Evolutionary conservation across 2,797 vertebrate species (phyloP).

Genomic region (Hoplostethus mediterraneus): DNA sequence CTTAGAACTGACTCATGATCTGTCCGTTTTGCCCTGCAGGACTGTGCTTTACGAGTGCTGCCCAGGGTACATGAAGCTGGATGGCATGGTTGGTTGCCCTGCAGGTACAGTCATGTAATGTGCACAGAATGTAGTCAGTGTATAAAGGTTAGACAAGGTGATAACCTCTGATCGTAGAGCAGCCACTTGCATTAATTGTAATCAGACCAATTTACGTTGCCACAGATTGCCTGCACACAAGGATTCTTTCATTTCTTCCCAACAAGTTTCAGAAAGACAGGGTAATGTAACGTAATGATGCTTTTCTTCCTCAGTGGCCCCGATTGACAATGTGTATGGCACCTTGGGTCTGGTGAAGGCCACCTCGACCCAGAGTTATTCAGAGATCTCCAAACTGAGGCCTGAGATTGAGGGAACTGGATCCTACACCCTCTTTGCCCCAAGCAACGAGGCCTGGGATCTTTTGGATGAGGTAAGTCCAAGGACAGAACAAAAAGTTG

Average conservation of each 20-base stretch:
- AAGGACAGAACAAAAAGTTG: constrained; percentile 9
- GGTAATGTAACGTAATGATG: not conserved
- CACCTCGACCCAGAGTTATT: constrained; percentile 88
- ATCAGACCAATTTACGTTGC: constrained; percentile 12
- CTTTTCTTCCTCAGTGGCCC: constrained; percentile 86
- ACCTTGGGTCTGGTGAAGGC: constrained; percentile 93
- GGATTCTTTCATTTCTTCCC: constrained; percentile 1
- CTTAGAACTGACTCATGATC: constrained; percentile 5
- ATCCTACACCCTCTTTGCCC: constrained; percentile 95
- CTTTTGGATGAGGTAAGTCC: constrained; percentile 87
- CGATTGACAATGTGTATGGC: constrained; percentile 94
- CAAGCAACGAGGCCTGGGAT: constrained; percentile 97
- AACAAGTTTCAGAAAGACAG: not conserved
- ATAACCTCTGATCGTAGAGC: constrained; percentile 26
- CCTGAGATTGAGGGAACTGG: constrained; percentile 94
- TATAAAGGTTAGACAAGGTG: constrained; percentile 31
- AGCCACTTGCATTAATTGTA: constrained; percentile 45
- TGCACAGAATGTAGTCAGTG: constrained; percentile 1
- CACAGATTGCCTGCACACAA: constrained; percentile 32
- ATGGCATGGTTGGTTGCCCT: constrained; percentile 91
- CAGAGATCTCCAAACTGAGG: constrained; percentile 90
- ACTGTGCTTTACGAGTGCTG: constrained; percentile 96
- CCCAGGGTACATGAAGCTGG: constrained; percentile 96
- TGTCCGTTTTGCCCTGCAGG: constrained; percentile 78
- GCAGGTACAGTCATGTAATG: constrained; percentile 88